A percentile compares a stretch with the other conserved stretches of the same genome.
phyloP scores from a whole-genome alignment of 2,113 vertebrate species.

The Cottus gobio region DNA sequence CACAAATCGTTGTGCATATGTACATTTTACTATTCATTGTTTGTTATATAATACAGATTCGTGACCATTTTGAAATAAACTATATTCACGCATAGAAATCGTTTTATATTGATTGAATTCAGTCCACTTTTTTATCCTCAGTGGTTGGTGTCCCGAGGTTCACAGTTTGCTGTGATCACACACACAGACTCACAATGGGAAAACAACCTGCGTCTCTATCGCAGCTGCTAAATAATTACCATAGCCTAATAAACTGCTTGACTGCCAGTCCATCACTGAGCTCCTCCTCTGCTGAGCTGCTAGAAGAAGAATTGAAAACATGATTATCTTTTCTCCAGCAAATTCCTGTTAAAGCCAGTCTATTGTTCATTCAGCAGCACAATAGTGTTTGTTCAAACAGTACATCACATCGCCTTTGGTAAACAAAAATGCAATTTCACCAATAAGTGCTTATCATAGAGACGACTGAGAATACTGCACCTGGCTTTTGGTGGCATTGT shows the following conservation, averaged over 20 bases:
- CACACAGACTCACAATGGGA: not conserved
- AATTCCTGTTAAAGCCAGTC: slow-evolving; percentile 7
- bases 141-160: not conserved
- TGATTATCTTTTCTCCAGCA: slow-evolving; percentile 28
- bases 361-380: slow-evolving; percentile 8
- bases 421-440: slow-evolving; percentile 63
- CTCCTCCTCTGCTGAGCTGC: slow-evolving; percentile 71
- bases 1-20: too few species aligned
- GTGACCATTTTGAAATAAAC: too few species aligned
- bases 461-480: slow-evolving; percentile 76
- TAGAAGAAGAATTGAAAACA: slow-evolving; percentile 61
- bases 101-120: not conserved
- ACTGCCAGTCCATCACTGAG: slow-evolving; percentile 78
- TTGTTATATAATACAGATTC: too few species aligned
- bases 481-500: slow-evolving; percentile 81
- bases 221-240: slow-evolving; percentile 71
- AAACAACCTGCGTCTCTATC: not conserved
- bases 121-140: not conserved
- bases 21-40: too few species aligned
- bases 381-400: not conserved
- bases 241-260: slow-evolving; percentile 77
- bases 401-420: slow-evolving; percentile 35
- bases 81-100: too few species aligned
- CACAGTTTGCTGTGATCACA: not conserved
- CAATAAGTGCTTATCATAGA: slow-evolving; percentile 31